Evolutionary conservation across 2,113 vertebrate genomes (phyloP).

Genomic region (Hippoglossus stenolepis): DNA sequence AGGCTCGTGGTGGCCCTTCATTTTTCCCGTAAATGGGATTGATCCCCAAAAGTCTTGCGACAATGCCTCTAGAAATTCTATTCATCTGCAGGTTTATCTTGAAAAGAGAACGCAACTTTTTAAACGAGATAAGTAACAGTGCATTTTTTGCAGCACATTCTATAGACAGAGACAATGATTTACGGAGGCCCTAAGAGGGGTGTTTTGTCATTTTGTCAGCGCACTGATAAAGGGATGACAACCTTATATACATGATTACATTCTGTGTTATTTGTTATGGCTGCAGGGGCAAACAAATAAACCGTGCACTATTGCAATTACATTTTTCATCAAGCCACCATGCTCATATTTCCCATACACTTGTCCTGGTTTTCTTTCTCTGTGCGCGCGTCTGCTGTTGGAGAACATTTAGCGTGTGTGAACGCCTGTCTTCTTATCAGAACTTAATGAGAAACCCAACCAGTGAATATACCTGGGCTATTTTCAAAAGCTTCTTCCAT

Average conservation of each 20-base stretch:
- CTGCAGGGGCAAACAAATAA: constrained; percentile 80
- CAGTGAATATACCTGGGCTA: constrained; percentile 73
- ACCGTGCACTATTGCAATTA: constrained; percentile 76
- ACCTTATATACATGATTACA: constrained; percentile 80
- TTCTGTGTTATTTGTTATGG: constrained; percentile 76
- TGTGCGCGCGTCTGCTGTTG: constrained; percentile 29
- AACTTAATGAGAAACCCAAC: constrained; percentile 72
- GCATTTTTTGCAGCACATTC: constrained; percentile 43
- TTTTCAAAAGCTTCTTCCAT: constrained; percentile 76
- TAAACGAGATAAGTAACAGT: constrained; percentile 74
- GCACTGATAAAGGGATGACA: constrained; percentile 79
- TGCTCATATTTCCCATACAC: constrained; percentile 71
- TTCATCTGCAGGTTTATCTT: constrained; percentile 73
- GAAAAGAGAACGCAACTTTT: constrained; percentile 63
- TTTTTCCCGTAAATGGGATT: constrained; percentile 78
- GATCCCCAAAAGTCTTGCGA: constrained; percentile 78
- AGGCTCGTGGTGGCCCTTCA: constrained; percentile 71
- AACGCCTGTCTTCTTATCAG: constrained; percentile 60
- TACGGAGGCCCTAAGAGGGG: constrained; percentile 68
- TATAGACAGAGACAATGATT: constrained; percentile 68
- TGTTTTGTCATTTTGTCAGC: constrained; percentile 80
- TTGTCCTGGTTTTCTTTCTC: constrained; percentile 61
- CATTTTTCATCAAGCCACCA: constrained; percentile 72
- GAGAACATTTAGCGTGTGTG: constrained; percentile 52
- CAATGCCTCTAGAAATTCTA: constrained; percentile 67